Base-by-base conservation (phyloP, 1,140 invertebrate species). In the Nylanderia fulva region DNA sequence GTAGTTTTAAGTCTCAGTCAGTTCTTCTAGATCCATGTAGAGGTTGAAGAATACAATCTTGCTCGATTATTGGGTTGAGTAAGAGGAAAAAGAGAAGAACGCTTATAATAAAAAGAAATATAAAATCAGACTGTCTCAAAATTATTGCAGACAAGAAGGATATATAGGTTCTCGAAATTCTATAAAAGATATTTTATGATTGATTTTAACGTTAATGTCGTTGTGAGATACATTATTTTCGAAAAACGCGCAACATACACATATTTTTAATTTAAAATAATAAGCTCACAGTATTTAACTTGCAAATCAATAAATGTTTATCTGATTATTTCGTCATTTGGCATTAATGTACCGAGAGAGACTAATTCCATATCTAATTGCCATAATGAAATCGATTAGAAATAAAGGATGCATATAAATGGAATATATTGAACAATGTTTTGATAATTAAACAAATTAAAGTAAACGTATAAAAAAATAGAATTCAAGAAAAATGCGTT, bases 41-140 rank as follows among this genome's bases (percentile, higher is more conserved):
- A 82, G 52, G 61, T 52, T 85, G 72, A 15, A 68, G 54, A 61
- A 56, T 74, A 80, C 83, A 82, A 61, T 33, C 63, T 66, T 75
- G 21, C 29, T 21, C 75, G 7, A 63, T 88, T 88, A 85, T 88
- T 82, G 56, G 39, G 36, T 85, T 88, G 85, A 87, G 74, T 45
- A 66, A 36, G 18, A 64, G 48, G 63, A 82, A 63, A 64, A 42
- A 88, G 71, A 3, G 24, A 45, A 18, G 11, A 56, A 42, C 3
- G 64, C 52, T 52, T 72, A 72, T n/a, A 29, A 15, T 42, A 39
- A 79, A 18, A 21, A 18, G 4, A 18, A 2, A 11, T 39, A 21
- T 33, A 54, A 18, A 79, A 13, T 68, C n/a, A 6, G 18, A 61
- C 15, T 66, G 18, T 36, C 33, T 18, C 8, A 1, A 68, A 54